Evolutionary conservation across 2,113 vertebrate genomes (phyloP).

Genomic region (Oreochromis spilurus): DNA sequence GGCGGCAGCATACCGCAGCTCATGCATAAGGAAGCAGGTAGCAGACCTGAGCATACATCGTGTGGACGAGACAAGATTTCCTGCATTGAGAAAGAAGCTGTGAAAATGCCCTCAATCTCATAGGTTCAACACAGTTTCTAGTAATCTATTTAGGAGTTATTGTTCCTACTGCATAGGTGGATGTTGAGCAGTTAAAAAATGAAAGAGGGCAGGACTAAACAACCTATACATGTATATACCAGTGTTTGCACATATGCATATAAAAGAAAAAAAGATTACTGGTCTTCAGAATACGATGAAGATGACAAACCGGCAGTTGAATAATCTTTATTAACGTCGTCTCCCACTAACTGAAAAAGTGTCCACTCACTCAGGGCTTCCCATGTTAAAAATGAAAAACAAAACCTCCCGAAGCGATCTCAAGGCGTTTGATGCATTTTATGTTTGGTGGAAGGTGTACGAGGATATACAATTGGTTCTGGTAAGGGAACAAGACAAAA

Average conservation of each 20-base stretch:
- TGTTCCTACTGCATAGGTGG: background rate
- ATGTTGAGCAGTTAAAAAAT: background rate
- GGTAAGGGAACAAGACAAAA: background rate
- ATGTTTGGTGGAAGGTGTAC: background rate
- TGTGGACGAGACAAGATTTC: background rate
- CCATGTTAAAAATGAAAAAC: background rate
- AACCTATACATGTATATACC: background rate
- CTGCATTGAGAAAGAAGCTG: background rate
- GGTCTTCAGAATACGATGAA: slow-evolving; percentile 12
- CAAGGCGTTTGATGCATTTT: background rate
- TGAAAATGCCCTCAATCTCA: background rate
- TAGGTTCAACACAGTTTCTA: background rate
- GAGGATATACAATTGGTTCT: background rate
- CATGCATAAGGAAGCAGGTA: slow-evolving; percentile 37
- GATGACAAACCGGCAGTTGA: slow-evolving; percentile 8
- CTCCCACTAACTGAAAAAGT: background rate
- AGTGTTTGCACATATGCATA: background rate
- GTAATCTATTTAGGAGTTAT: background rate
- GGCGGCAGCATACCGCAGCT: slow-evolving; percentile 4
- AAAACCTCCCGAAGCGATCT: background rate
- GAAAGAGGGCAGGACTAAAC: background rate
- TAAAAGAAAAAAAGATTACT: background rate
- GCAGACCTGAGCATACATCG: background rate
- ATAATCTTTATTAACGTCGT: background rate
- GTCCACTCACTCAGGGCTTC: background rate